Evolutionary conservation across 2,888 invertebrate genomes (phyloP).

Genomic region (Agriopis marginaria): DNA sequence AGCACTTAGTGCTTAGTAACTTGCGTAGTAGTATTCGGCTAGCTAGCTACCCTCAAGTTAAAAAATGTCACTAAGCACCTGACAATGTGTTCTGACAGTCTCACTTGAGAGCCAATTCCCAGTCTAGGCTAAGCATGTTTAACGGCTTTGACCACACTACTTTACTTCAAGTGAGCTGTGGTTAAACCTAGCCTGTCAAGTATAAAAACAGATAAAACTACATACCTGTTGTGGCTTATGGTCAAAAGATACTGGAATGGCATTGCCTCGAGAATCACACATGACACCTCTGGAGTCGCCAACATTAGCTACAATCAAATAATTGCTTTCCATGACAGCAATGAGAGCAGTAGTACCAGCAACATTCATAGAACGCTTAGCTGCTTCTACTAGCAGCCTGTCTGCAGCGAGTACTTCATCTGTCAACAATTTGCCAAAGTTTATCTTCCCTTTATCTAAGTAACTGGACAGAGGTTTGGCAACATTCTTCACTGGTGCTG

Average conservation of each 20-base stretch:
- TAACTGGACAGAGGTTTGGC: slow-evolving; percentile 87
- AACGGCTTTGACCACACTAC: too few species aligned
- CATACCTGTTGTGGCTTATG: slow-evolving; percentile 98
- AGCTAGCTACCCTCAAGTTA: too few species aligned
- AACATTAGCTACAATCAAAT: slow-evolving; percentile 97
- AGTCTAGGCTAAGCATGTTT: too few species aligned
- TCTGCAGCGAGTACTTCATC: slow-evolving; percentile 96
- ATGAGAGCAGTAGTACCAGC: slow-evolving; percentile 97
- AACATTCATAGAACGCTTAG: slow-evolving; percentile 91
- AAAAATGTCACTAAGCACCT: too few species aligned
- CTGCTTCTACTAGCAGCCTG: slow-evolving; percentile 92
- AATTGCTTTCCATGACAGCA: slow-evolving; percentile 93
- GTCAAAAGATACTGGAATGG: slow-evolving; percentile 97
- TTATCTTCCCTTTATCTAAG: slow-evolving; percentile 91
- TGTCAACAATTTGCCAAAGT: slow-evolving; percentile 92
- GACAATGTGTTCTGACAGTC: too few species aligned
- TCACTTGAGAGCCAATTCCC: too few species aligned
- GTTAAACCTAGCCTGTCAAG: too few species aligned
- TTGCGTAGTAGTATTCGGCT: too few species aligned
- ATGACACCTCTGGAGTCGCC: slow-evolving; percentile 98
- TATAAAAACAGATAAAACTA: too few species aligned
- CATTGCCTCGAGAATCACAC: slow-evolving; percentile 96
- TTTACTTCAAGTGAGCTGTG: too few species aligned
- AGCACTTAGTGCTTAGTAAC: too few species aligned
- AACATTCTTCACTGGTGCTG: slow-evolving; percentile 77